A percentile compares a stretch with the other conserved stretches of the same genome.
phyloP scores from a whole-genome alignment of 2,888 invertebrate genomes.

The Pachydiplax longipennis region DNA sequence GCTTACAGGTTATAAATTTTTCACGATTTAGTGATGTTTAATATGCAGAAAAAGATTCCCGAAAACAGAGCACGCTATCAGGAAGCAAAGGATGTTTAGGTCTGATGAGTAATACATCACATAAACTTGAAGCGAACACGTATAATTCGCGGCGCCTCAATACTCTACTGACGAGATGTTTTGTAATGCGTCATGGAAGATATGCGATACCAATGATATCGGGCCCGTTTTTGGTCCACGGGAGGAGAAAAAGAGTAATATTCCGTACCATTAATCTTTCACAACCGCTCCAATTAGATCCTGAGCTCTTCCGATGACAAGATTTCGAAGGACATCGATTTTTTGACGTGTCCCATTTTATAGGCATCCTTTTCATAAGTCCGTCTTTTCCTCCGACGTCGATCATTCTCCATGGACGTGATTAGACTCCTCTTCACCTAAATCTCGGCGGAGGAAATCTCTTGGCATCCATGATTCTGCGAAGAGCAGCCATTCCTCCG shows the following conservation, averaged over 20 bases:
- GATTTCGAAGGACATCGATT: neutral
- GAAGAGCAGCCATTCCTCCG: neutral
- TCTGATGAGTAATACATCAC: too few species aligned
- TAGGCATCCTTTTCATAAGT: neutral
- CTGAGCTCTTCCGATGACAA: neutral
- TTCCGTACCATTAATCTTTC: neutral
- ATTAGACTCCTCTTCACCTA: conserved; percentile 20
- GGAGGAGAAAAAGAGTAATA: neutral
- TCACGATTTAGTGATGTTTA: too few species aligned
- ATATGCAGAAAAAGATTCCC: too few species aligned
- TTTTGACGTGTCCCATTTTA: neutral
- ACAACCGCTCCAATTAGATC: neutral
- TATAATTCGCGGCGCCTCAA: too few species aligned
- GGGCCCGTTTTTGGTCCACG: neutral
- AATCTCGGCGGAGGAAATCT: neutral
- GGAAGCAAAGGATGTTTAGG: too few species aligned
- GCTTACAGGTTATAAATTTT: too few species aligned
- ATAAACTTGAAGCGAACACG: too few species aligned
- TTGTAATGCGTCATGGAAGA: neutral
- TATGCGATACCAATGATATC: neutral
- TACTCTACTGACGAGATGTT: neutral
- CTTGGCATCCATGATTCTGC: neutral
- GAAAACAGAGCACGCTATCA: too few species aligned
- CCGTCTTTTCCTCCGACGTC: conserved; percentile 21
- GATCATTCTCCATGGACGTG: conserved; percentile 9